Evolutionary conservation across 2,888 invertebrate species (phyloP).

Genomic region (Eilema sororculum): DNA sequence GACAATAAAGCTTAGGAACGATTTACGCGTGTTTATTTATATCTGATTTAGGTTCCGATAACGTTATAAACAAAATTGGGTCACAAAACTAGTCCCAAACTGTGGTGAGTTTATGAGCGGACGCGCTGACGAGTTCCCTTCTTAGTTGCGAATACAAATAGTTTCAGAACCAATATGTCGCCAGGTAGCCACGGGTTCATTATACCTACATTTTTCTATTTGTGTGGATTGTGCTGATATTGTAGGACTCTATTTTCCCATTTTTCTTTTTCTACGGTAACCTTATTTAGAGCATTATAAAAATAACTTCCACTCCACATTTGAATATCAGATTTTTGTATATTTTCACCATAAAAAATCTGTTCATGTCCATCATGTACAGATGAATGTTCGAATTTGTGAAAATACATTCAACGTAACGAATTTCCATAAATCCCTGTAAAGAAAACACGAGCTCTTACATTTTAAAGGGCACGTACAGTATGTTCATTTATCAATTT

Average conservation of each 20-base stretch:
- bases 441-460: neutral
- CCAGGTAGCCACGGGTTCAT: neutral
- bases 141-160: neutral
- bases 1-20: neutral
- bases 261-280: neutral
- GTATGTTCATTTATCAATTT: neutral
- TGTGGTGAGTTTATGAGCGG: neutral
- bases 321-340: no score
- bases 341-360: neutral
- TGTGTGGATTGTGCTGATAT: neutral
- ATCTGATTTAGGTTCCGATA: neutral
- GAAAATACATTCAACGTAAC: neutral
- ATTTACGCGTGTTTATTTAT: neutral
- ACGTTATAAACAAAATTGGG: conserved; percentile 4
- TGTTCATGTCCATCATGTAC: neutral
- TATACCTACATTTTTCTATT: neutral
- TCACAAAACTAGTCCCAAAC: neutral
- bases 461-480: neutral
- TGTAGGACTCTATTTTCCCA: neutral
- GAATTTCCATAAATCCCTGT: neutral
- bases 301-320: no score
- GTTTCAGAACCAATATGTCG: neutral
- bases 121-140: neutral
- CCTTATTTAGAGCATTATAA: no score
- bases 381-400: neutral